Evolutionary conservation across 2,797 vertebrate species (phyloP), one percentile per base, ranked within the genome.

Genomic region (Coregonus ussuriensis): DNA sequence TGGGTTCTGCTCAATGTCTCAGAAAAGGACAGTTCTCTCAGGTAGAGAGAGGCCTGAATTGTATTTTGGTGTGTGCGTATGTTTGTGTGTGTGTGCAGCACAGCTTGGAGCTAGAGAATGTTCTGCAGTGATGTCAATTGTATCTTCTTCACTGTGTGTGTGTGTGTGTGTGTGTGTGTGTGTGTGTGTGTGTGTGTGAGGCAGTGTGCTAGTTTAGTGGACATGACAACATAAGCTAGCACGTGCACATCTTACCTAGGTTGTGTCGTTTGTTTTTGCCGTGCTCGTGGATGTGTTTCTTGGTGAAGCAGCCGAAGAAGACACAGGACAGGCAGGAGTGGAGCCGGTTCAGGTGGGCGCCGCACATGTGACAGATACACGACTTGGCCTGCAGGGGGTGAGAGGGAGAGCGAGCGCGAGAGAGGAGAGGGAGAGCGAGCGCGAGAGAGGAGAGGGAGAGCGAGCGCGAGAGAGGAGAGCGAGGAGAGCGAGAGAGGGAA

Each of bases 271-370:
- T 99, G 88, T 95, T 95, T 94, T 98, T 98, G 71, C 98, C 98
- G 63, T 99, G 98, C 75, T 99, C 98, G 62, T 99, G 98, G 89
- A 99, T 99, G 89, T 99, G 98, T 91, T 98, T 99, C 96, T 98
- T 98, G 83, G 96, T 96, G 86, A 99, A 99, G 91, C 97, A 99
- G 93, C 96, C 98, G 59, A 99, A 99, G 94, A 97, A 99, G 88
- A 99, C 97, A 79, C 98, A 99, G 93, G 98, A 97, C 81, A 99
- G 97, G 93, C 98, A 99, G 88, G 98, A 99, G 93, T 99, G 98
- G 81, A 99, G 97, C 88, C 98, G 94, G 92, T 96, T 99, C 89
- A 99, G 94, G 91, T 99, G 98, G 82, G 96, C 96, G 16, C 98
- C 97, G 83, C 98, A 99, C 92, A 98, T 97, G 75, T 99, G 98